Base-by-base conservation (phyloP, 37 sponge, comb jelly and placozoan genomes). In the Tethya wilhelma region DNA sequence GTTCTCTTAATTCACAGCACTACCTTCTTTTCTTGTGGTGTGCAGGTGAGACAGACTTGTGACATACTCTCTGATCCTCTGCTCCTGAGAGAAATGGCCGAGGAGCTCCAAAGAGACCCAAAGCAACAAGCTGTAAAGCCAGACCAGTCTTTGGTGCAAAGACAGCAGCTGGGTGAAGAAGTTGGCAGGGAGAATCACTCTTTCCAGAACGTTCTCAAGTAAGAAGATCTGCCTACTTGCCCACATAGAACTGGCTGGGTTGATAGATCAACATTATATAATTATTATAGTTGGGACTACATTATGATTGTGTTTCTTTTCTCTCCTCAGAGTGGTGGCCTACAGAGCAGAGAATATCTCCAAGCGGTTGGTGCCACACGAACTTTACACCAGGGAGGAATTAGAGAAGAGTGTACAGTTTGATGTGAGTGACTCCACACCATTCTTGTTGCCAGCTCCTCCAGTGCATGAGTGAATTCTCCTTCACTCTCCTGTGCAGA, bases 341-440 rank as follows among this genome's bases (percentile, higher is more conserved):
- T 88, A 88, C 44, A 59, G 85, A 34, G 79, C 75, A 20, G 93
- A 88, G 42, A 89, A 92, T 43, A 84, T 92, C 14, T 59, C 74
- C 32, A 79, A 83, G 39, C 55, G 93, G 55, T 38, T 92, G 37
- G 81, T 75, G 32, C 89, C 89, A 28, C 81, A 90, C 40, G 88
- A 94, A 36, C 56, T 90, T 8, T 72, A 75, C 53, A 66, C 58
- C 36, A 77, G 95, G 23, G 68, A 90, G 31, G 83, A 82, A 41
- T 67, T 91, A 29, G 95, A 94, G 37, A 41, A 86, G 6, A 87
- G 71, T 39, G 83, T 94, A 32, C 91, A 89, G 67, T 73, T 86
- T 74, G 92, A 90, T 77, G 95, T 93, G 49, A 77, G 85, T 57
- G 4, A 23, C 28, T 5, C 34, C 11, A 26, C 7, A 9, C 11